phyloP scores from a whole-genome alignment of 2,113 vertebrate genomes.

The Neopipo cinnamomea region DNA sequence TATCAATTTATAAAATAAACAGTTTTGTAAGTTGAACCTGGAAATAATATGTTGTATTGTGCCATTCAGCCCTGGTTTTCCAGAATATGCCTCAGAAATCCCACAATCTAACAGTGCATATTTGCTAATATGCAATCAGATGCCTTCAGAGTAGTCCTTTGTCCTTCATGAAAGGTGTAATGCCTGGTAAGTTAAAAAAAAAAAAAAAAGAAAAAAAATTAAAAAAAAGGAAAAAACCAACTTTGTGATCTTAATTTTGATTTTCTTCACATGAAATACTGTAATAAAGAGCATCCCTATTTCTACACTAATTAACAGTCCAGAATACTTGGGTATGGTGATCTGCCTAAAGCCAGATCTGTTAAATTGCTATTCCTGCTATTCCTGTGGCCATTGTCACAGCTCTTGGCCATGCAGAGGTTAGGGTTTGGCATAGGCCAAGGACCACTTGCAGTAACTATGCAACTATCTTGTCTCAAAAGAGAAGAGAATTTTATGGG shows the following conservation, averaged over 20 bases:
- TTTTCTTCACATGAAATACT: background rate
- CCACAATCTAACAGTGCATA: background rate
- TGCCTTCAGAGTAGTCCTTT: background rate
- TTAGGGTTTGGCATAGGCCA: background rate
- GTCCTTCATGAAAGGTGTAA: background rate
- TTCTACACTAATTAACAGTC: background rate
- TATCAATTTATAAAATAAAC: background rate
- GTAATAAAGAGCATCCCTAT: background rate
- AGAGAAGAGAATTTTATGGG: background rate
- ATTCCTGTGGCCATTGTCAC: background rate
- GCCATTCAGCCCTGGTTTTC: background rate
- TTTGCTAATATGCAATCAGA: background rate
- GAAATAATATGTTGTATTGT: background rate
- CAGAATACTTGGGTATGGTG: fast-evolving
- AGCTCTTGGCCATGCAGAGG: background rate
- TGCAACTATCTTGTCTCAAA: background rate
- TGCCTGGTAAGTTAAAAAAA: background rate
- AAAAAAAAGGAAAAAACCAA: too few relatives aligned
- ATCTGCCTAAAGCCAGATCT: background rate
- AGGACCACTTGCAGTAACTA: background rate
- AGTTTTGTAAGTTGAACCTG: background rate
- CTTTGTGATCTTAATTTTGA: background rate
- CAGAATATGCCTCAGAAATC: background rate
- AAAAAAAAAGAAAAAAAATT: too few relatives aligned
- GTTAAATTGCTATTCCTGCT: background rate